phyloP scores from a whole-genome alignment of 2,797 vertebrate genomes.

The Lemur catta region DNA sequence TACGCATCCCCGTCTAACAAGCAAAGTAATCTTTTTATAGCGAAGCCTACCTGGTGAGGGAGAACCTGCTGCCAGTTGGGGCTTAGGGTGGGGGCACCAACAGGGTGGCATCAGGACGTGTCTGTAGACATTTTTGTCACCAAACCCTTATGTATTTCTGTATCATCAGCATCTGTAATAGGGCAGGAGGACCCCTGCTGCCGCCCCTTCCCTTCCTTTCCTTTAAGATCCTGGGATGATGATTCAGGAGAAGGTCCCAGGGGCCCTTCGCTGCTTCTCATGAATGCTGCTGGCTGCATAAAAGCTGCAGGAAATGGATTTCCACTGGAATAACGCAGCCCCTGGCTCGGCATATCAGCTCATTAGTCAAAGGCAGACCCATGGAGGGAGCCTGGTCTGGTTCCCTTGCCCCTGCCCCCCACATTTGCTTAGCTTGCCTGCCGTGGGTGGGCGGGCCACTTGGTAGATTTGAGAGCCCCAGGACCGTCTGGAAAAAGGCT shows the following conservation, averaged over 20 bases:
- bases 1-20: conserved; percentile 14
- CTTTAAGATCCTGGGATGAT: neutral
- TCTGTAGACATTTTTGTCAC: neutral
- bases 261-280: neutral
- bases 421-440: no score
- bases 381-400: no score
- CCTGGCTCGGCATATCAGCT: neutral
- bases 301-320: conserved; percentile 43
- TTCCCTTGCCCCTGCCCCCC: neutral
- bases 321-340: neutral
- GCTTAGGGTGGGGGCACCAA: neutral
- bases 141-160: neutral
- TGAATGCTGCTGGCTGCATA: neutral
- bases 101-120: neutral
- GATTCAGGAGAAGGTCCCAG: neutral
- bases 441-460: no score
- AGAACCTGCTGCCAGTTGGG: neutral
- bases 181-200: neutral
- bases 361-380: conserved; percentile 2
- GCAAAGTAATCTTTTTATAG: conserved; percentile 26
- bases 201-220: neutral
- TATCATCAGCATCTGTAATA: neutral
- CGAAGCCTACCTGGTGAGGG: neutral
- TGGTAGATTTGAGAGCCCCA: no score
- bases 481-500: neutral